A percentile compares a stretch with the other conserved stretches of the same genome.
Conservation (phyloP, 2,888 invertebrate genomes). For the Spodoptera littoralis region DNA sequence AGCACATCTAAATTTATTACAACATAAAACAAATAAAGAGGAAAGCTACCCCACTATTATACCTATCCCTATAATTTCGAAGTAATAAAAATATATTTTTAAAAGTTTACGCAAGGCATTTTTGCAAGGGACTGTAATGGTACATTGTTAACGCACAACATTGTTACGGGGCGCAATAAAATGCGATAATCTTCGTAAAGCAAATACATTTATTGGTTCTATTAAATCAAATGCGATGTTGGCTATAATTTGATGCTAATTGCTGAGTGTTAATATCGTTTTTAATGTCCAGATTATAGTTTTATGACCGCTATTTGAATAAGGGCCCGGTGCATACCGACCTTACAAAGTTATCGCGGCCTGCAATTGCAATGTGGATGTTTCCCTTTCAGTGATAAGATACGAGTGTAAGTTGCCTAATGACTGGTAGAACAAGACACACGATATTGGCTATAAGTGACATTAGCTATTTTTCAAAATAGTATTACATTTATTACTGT, state of each 20-base stretch:
- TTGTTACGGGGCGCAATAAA: constrained; percentile 40
- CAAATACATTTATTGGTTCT: constrained; percentile 54
- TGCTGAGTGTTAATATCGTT: constrained; percentile 51
- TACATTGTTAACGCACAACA: constrained; percentile 32
- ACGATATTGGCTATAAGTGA: constrained; percentile 8
- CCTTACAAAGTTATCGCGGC: constrained; percentile 43
- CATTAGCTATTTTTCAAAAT: too few relatives aligned
- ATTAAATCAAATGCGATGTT: constrained; percentile 54
- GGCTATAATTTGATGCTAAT: constrained; percentile 53
- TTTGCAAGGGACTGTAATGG: background rate
- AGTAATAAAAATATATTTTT: too few relatives aligned
- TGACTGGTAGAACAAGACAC: background rate
- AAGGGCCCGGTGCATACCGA: constrained; percentile 44
- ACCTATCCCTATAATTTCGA: too few relatives aligned
- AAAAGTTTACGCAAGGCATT: background rate
- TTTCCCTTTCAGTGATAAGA: constrained; percentile 16
- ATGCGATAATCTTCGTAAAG: constrained; percentile 31
- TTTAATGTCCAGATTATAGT: constrained; percentile 47
- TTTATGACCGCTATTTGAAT: constrained; percentile 48
- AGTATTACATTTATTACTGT: too few relatives aligned
- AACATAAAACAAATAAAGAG: too few relatives aligned
- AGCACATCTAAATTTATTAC: too few relatives aligned
- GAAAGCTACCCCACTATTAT: too few relatives aligned
- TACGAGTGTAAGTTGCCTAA: constrained; percentile 12
- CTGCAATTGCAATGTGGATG: constrained; percentile 14